Conservation (phyloP, 2,113 vertebrate genomes). For the Crypturellus undulatus region DNA sequence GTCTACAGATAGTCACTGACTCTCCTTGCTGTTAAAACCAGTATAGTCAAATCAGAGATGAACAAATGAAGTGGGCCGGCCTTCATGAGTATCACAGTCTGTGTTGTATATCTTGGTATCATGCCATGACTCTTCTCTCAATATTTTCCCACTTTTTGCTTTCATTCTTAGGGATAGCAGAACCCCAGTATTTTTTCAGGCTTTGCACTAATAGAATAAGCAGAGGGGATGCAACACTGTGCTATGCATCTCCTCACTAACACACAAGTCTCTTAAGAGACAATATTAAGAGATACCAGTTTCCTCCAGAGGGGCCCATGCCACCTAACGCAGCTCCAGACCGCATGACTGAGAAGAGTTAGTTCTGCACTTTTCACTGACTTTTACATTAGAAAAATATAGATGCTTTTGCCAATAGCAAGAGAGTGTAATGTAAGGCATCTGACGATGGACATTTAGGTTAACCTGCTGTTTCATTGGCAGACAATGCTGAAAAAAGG, state of each 20-base stretch:
- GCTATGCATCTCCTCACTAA: background rate
- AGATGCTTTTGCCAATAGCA: background rate
- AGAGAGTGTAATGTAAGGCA: background rate
- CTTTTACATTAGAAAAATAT: background rate
- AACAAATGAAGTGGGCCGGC: background rate
- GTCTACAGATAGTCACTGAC: background rate
- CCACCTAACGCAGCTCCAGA: background rate
- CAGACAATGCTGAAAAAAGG: too few species aligned
- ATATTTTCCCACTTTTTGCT: background rate
- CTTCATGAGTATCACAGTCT: background rate
- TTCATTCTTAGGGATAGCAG: background rate
- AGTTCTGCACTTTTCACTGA: background rate
- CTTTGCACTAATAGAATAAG: background rate
- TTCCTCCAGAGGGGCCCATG: background rate
- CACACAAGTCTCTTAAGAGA: background rate
- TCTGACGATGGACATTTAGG: background rate
- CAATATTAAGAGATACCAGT: background rate
- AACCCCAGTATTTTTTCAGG: background rate
- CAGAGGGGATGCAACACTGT: background rate
- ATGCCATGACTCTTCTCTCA: background rate
- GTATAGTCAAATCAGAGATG: background rate
- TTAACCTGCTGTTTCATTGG: background rate
- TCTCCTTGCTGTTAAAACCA: background rate
- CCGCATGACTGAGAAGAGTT: fast-evolving
- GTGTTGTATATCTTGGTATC: background rate